Percentiles rank a stretch among this genome's conserved stretches.
These are phyloP conservation scores for Lepidonotus clava DNA, from an alignment of 2,888 invertebrate species.

Conservation along the genomic window DNA sequence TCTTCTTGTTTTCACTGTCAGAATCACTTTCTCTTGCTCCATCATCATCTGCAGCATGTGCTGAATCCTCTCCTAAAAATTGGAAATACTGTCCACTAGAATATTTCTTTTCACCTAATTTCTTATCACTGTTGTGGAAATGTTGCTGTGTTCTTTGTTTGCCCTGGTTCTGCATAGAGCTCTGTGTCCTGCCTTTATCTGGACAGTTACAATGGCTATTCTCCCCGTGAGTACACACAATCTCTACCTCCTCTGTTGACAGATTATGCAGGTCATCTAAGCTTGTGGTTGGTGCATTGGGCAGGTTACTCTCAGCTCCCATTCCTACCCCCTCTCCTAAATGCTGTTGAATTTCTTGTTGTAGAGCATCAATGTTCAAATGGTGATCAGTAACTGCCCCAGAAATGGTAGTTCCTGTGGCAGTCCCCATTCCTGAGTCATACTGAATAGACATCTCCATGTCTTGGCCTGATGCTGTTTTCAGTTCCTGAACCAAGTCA, in stretches of 20 bases:
- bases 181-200: not conserved
- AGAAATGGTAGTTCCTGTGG: not conserved
- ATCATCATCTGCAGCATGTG: not conserved
- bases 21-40: not conserved
- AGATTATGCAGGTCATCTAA: not conserved
- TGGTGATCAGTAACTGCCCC: not conserved
- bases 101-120: not conserved
- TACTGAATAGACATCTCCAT: conserved; percentile 38
- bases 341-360: conserved; percentile 5
- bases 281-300: not conserved
- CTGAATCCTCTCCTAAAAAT: not conserved
- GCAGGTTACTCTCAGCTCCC: not conserved
- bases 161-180: not conserved
- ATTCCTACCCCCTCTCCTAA: not conserved
- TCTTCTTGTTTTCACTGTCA: not conserved
- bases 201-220: not conserved
- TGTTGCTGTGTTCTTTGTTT: conserved; percentile 27
- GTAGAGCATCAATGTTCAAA: not conserved
- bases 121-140: conserved; percentile 29
- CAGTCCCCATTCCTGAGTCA: conserved; percentile 12
- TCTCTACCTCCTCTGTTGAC: not conserved
- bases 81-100: not conserved
- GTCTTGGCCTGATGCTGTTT: conserved; percentile 7
- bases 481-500: conserved; percentile 33
- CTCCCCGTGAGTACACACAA: not conserved